phyloP scores from a whole-genome alignment of 64 coral and sea anemone genomes.

The Montipora cactus region DNA sequence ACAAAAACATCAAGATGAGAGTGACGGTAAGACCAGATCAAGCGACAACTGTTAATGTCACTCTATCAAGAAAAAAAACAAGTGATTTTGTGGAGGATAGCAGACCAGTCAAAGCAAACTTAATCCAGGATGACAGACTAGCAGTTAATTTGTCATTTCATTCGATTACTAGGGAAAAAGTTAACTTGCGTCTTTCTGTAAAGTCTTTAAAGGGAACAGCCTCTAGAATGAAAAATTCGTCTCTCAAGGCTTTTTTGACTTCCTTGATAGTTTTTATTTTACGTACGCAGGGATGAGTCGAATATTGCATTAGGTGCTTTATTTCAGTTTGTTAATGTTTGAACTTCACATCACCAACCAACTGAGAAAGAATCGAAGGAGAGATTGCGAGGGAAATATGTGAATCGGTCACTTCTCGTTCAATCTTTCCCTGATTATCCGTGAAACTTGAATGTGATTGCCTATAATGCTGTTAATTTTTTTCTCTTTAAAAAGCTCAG shows the following conservation, averaged over 20 bases:
- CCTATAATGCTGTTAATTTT: too few species aligned
- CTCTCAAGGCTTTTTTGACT: neutral
- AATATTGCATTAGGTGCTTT: too few species aligned
- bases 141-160: constrained; percentile 3
- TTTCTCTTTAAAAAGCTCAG: too few species aligned
- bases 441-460: too few species aligned
- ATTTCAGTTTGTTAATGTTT: too few species aligned
- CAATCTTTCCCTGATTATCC: too few species aligned
- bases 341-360: too few species aligned
- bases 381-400: too few species aligned
- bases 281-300: too few species aligned
- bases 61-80: constrained; percentile 51
- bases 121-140: neutral
- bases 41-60: constrained; percentile 68
- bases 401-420: too few species aligned
- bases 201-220: constrained; percentile 16
- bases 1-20: constrained; percentile 62
- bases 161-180: neutral
- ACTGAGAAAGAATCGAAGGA: too few species aligned
- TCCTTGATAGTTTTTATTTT: neutral
- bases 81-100: neutral
- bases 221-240: neutral
- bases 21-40: constrained; percentile 46
- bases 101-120: neutral
- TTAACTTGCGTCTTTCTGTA: constrained; percentile 21